A percentile compares a stretch with the other conserved stretches of the same genome.
Conservation (phyloP, 2,797 vertebrate genomes). For the Bradypodion pumilum region DNA sequence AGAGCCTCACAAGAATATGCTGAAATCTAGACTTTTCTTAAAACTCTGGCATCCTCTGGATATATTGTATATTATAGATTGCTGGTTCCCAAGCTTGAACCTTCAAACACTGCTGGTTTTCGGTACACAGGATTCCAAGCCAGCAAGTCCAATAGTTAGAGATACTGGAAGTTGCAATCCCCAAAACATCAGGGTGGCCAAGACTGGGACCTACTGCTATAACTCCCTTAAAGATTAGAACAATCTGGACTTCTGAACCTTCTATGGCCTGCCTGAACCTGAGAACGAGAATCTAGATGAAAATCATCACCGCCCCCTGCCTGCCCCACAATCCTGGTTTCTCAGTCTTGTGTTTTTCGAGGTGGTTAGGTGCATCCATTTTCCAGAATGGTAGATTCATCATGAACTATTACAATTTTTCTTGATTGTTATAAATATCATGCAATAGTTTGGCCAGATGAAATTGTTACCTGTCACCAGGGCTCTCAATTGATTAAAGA, state of each 20-base stretch:
- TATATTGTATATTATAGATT: neutral
- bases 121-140: neutral
- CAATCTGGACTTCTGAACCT: neutral
- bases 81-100: neutral
- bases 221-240: neutral
- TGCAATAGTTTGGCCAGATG: neutral
- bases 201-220: neutral
- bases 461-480: neutral
- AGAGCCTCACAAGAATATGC: neutral
- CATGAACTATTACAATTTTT: neutral
- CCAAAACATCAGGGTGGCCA: neutral
- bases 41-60: neutral
- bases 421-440: neutral
- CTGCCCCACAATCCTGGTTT: neutral
- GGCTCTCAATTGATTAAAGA: neutral
- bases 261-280: no score
- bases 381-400: no score
- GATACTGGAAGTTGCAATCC: no score
- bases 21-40: neutral
- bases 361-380: neutral
- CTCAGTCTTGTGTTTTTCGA: neutral
- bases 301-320: neutral
- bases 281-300: neutral
- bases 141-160: neutral
- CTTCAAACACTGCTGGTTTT: neutral